Base-by-base conservation (phyloP, 2,888 invertebrate species). In the Epiperipatus broadwayi region DNA sequence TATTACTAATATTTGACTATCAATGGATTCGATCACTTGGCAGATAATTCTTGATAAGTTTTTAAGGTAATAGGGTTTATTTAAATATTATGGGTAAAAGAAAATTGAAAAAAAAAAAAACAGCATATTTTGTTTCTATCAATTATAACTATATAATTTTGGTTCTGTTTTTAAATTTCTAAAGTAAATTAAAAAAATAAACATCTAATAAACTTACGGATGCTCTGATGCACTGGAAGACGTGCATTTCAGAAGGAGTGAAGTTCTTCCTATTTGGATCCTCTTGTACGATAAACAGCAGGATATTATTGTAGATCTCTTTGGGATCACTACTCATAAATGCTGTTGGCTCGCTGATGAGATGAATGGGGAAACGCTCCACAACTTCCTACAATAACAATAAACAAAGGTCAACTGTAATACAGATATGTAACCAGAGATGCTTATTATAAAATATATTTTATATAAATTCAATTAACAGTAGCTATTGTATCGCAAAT, bases 251-350 rank as follows among this genome's bases (percentile, higher is more conserved):
- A 3, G 85, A 72, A 25, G 55, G 57, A 35, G 52, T 52, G 25
- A 43, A 38, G 36, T 49, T 52, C 44, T 49, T 53, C 31, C 50
- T 49, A 35, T 52, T 54, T n/a, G 60, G 56, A 44, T 68, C 75
- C 45, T 72, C 80, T 4, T 75, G 73, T 45, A 95, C 89, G 49
- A 91, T 85, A 65, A 97, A 97, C 21, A 97, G 81, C 53, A 97
- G 68, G 56, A 97, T 85, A 63, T 97, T 97, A 66, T 95, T 95
- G 69, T 95, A 97, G 56, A 91, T 75, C 63, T 97, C 95, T 62
- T 84, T 81, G 4, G 85, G 83, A 61, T 93, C 91, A 37, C 80
- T 77, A 44, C 85, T 87, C 36, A 85, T 84, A 61, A 89, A 89
- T n/a, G 95, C 91, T 5, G 93, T 93, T 2, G 95, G 95, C 47